These are phyloP conservation scores for Morphnarchus princeps DNA, from an alignment of 2,113 vertebrate genomes.

Conservation along the genomic window DNA sequence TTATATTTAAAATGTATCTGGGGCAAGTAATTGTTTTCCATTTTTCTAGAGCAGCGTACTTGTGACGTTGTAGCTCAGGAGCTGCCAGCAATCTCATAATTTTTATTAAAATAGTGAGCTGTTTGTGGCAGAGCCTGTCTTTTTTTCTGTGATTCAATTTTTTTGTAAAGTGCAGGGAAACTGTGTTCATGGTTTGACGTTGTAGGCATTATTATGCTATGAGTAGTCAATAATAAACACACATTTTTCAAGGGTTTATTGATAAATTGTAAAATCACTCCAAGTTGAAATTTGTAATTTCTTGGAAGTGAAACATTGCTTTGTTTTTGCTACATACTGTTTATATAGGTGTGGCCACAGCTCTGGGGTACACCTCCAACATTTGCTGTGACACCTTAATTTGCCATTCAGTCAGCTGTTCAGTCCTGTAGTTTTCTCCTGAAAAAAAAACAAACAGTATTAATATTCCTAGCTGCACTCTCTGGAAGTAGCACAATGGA, in stretches of 20 bases:
- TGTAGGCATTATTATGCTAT: neutral
- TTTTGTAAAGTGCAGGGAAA: neutral
- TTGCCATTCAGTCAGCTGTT: neutral
- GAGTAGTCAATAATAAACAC: neutral
- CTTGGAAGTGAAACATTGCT: neutral
- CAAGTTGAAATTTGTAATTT: neutral
- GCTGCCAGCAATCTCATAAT: neutral
- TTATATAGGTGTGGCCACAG: neutral
- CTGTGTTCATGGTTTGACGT: neutral
- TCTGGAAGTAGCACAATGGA: neutral
- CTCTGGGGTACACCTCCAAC: neutral
- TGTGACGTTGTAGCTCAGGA: neutral
- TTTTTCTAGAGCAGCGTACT: neutral
- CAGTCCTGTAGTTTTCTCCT: neutral
- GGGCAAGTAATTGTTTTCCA: slow-evolving; percentile 10
- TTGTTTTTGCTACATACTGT: neutral
- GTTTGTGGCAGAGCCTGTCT: neutral
- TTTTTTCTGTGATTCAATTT: neutral
- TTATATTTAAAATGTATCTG: slow-evolving; percentile 11
- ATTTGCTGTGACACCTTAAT: neutral
- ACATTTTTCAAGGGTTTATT: neutral
- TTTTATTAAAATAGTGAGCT: neutral
- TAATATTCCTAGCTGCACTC: neutral
- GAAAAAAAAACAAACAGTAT: neutral
- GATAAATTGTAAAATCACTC: neutral